Evolutionary conservation across 64 coral and sea anemone species (phyloP).

Genomic region (Catalaphyllia jardinei): DNA sequence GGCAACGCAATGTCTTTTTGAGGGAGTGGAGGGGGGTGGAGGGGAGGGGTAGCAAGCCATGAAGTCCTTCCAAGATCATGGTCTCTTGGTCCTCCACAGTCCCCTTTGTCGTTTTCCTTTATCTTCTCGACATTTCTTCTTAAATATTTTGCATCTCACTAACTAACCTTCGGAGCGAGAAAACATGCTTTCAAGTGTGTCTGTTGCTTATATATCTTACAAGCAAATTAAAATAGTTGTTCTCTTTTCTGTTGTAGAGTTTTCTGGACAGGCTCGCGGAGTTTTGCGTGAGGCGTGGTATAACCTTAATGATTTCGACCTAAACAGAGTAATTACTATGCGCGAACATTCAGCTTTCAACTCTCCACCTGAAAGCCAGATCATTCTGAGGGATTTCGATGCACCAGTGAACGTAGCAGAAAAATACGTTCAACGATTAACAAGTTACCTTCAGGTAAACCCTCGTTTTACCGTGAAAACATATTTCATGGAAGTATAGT

Average conservation of each 20-base stretch:
- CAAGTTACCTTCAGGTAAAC: conserved; percentile 43
- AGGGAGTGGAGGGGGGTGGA: too few relatives aligned
- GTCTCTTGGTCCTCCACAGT: too few relatives aligned
- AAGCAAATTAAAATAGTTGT: too few relatives aligned
- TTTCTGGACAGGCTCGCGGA: conserved; percentile 4
- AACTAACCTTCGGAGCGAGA: too few relatives aligned
- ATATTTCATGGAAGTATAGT: not conserved
- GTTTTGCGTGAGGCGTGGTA: conserved; percentile 50
- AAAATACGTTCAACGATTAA: conserved; percentile 44
- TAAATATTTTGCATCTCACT: too few relatives aligned
- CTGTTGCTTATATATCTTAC: too few relatives aligned
- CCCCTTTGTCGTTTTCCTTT: too few relatives aligned
- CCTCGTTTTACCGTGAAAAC: not conserved
- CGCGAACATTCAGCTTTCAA: conserved; percentile 34
- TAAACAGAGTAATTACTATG: not conserved
- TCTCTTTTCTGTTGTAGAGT: not conserved
- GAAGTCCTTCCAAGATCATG: too few relatives aligned
- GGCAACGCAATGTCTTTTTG: too few relatives aligned
- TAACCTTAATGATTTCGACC: not conserved
- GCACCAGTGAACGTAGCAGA: not conserved
- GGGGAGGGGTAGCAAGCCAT: too few relatives aligned
- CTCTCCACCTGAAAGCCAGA: not conserved
- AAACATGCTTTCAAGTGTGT: too few relatives aligned
- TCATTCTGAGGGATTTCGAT: conserved; percentile 32
- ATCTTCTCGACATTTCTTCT: too few relatives aligned